A percentile compares a stretch with the other conserved stretches of the same genome.
These are phyloP conservation scores for Psittacara wagleri DNA, from an alignment of 2,113 vertebrate genomes.

Conservation along the genomic window DNA sequence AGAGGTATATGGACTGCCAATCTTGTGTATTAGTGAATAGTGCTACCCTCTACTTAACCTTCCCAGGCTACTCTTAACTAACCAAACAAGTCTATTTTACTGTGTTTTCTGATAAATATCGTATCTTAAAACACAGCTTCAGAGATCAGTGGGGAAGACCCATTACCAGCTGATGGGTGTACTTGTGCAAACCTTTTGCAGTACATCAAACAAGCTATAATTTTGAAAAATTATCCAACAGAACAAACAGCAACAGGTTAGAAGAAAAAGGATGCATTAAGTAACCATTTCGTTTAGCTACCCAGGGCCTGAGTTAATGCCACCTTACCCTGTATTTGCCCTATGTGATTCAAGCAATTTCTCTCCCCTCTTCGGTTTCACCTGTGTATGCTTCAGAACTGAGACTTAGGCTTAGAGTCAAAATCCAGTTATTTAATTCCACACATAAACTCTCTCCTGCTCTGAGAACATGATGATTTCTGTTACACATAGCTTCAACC, in stretches of 20 bases:
- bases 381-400: neutral
- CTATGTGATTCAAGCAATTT: neutral
- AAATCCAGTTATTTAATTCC: neutral
- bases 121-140: neutral
- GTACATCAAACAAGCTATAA: neutral
- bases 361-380: neutral
- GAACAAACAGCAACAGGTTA: neutral
- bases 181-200: neutral
- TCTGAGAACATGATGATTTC: rapidly evolving
- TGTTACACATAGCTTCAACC: neutral
- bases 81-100: neutral
- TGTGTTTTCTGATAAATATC: neutral
- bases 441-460: neutral
- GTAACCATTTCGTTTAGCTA: neutral
- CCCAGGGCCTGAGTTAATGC: neutral
- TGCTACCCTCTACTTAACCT: neutral
- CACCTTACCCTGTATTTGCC: neutral
- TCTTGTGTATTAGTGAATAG: neutral
- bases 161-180: neutral
- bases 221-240: neutral
- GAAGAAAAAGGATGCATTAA: neutral
- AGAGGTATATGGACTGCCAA: neutral
- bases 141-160: neutral
- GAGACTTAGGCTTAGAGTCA: neutral
- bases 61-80: neutral